Evolutionary conservation across 2,113 vertebrate genomes (phyloP).

Genomic region (Protobothrops mucrosquamatus): DNA sequence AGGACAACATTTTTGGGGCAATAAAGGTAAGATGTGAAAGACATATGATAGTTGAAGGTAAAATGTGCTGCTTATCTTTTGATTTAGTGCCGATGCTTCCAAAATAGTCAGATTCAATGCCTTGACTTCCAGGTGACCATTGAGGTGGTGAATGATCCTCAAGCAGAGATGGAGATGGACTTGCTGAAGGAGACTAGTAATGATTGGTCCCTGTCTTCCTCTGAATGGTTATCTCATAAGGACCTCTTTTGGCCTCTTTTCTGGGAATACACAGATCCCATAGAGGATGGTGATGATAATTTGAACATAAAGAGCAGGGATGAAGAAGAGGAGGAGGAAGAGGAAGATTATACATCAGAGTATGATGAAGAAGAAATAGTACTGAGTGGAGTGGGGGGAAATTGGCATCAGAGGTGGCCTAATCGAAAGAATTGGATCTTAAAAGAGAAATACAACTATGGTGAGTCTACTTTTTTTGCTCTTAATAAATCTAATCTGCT

Average conservation of each 20-base stretch:
- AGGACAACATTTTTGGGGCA: not conserved
- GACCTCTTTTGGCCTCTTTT: conserved; percentile 90
- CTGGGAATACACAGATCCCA: conserved; percentile 80
- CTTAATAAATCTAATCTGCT: not conserved
- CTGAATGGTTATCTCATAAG: conserved; percentile 80
- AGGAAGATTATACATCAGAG: conserved; percentile 75
- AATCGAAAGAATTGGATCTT: conserved; percentile 75
- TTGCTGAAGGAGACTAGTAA: conserved; percentile 76
- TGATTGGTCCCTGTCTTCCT: conserved; percentile 76
- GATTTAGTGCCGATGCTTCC: not conserved
- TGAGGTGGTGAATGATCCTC: conserved; percentile 84
- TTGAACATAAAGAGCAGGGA: conserved; percentile 47
- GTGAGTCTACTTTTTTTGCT: conserved; percentile 61
- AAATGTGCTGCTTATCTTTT: not conserved
- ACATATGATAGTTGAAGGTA: not conserved
- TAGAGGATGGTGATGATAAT: conserved; percentile 67
- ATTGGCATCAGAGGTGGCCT: conserved; percentile 77
- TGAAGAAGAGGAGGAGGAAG: conserved; percentile 55
- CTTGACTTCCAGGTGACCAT: conserved; percentile 80
- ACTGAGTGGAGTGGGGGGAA: conserved; percentile 76
- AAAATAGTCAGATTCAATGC: not conserved
- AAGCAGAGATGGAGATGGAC: conserved; percentile 87
- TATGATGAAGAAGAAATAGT: conserved; percentile 82
- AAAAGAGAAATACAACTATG: conserved; percentile 74
- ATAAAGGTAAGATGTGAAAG: not conserved